Conservation (phyloP, 2,113 vertebrate species). For the Zosterops hypoxanthus region DNA sequence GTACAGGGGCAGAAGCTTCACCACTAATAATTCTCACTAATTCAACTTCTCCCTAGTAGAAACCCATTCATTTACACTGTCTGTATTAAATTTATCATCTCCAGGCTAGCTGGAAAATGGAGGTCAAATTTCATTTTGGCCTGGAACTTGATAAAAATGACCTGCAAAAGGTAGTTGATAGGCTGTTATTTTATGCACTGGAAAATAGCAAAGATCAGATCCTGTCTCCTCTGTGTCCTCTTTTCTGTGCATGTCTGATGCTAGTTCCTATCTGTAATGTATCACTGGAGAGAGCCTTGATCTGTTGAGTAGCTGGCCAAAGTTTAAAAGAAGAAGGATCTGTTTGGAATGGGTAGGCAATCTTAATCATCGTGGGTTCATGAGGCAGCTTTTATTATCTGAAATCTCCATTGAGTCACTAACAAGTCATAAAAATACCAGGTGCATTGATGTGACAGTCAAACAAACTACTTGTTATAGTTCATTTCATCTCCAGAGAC, state of each 20-base stretch:
- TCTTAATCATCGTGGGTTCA: slow-evolving; percentile 58
- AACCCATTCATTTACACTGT: slow-evolving; percentile 49
- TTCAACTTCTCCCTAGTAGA: slow-evolving; percentile 7
- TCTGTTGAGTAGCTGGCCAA: slow-evolving; percentile 66
- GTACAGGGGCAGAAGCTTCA: background rate
- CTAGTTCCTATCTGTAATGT: slow-evolving; percentile 30
- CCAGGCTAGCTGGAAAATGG: slow-evolving; percentile 68
- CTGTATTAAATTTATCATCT: slow-evolving; percentile 73
- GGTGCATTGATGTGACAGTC: slow-evolving; percentile 68
- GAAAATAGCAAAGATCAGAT: slow-evolving; percentile 73
- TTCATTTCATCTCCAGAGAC: slow-evolving; percentile 70
- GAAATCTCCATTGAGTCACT: slow-evolving; percentile 57
- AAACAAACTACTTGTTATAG: slow-evolving; percentile 65
- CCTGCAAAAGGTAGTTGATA: slow-evolving; percentile 76
- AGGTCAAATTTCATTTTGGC: slow-evolving; percentile 79
- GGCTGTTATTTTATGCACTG: slow-evolving; percentile 79
- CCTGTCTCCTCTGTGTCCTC: slow-evolving; percentile 23
- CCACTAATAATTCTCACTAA: slow-evolving; percentile 37
- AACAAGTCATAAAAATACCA: slow-evolving; percentile 71
- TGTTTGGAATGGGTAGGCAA: slow-evolving; percentile 62
- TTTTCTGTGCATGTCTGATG: slow-evolving; percentile 19
- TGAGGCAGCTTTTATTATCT: slow-evolving; percentile 38
- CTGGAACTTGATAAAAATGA: slow-evolving; percentile 78
- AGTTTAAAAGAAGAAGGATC: slow-evolving; percentile 68
- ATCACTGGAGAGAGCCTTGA: slow-evolving; percentile 24